These are phyloP conservation scores for Serripes groenlandicus DNA, from an alignment of 2,888 invertebrate species.

Conservation along the genomic window DNA sequence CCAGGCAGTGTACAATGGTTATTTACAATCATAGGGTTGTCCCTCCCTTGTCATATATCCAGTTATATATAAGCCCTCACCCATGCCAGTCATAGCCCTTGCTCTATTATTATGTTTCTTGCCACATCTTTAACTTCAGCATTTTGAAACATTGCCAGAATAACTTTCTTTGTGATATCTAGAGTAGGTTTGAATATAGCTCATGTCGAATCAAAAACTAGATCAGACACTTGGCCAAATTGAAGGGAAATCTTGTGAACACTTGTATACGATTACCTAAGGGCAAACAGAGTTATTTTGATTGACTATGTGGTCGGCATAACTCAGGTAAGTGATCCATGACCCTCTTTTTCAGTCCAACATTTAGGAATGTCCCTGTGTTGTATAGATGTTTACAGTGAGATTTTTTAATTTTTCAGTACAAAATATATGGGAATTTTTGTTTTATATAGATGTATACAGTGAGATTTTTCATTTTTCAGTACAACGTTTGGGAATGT, in stretches of 20 bases:
- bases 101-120: too few species aligned
- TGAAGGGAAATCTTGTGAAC: background rate
- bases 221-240: background rate
- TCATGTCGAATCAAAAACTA: background rate
- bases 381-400: slow-evolving; percentile 99
- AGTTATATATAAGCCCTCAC: too few species aligned
- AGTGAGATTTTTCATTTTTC: slow-evolving; percentile 89
- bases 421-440: slow-evolving; percentile 93
- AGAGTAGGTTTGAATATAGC: background rate
- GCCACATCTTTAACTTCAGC: background rate
- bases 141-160: background rate
- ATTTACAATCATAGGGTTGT: too few species aligned
- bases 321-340: too few species aligned
- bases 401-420: slow-evolving; percentile 71
- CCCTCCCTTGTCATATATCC: too few species aligned
- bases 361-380: slow-evolving; percentile 89
- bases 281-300: too few species aligned
- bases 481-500: slow-evolving; percentile 91
- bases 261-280: too few species aligned
- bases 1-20: too few species aligned
- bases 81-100: too few species aligned
- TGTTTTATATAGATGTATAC: slow-evolving; percentile 98
- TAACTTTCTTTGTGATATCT: background rate
- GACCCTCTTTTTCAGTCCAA: background rate
- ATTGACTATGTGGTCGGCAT: too few species aligned